Evolutionary conservation across 2,888 invertebrate species (phyloP).

Genomic region (Steromphala cineraria): DNA sequence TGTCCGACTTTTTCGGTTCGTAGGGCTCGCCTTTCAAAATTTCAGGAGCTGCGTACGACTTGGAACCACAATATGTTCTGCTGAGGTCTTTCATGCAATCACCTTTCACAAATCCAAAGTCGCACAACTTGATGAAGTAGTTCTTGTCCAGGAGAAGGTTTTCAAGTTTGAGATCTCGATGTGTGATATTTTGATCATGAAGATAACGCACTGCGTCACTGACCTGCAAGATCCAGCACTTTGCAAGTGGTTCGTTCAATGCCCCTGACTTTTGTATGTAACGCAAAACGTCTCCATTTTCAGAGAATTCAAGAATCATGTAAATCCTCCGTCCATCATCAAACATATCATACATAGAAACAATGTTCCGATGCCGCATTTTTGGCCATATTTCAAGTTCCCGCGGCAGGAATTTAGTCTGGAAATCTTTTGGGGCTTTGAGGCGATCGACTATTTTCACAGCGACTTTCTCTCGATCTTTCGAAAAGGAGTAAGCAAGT

Average conservation of each 20-base stretch:
- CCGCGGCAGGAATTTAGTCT: constrained; percentile 87
- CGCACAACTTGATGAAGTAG: constrained; percentile 76
- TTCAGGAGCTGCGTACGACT: constrained; percentile 76
- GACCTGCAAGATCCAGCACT: constrained; percentile 72
- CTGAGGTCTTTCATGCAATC: constrained; percentile 69
- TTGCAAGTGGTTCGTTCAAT: constrained; percentile 69
- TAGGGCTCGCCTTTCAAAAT: constrained; percentile 77
- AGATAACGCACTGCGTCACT: constrained; percentile 75
- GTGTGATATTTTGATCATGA: constrained; percentile 75
- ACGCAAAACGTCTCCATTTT: constrained; percentile 75
- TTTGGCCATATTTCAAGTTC: constrained; percentile 86
- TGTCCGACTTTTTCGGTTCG: constrained; percentile 76
- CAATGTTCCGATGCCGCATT: constrained; percentile 87
- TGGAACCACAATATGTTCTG: constrained; percentile 77
- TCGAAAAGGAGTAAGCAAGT: constrained; percentile 79
- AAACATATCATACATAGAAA: constrained; percentile 85
- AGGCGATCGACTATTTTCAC: constrained; percentile 86
- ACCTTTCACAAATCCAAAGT: constrained; percentile 76
- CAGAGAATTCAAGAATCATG: constrained; percentile 75
- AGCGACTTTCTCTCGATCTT: constrained; percentile 51
- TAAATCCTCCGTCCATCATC: constrained; percentile 80
- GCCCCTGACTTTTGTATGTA: constrained; percentile 75
- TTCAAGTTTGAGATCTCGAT: constrained; percentile 78
- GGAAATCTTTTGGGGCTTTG: constrained; percentile 86
- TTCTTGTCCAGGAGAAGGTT: constrained; percentile 76